Percentiles rank a stretch among this genome's conserved stretches.
Conservation (phyloP, 1,140 invertebrate species). For the Pseudobourletiella spinata region DNA sequence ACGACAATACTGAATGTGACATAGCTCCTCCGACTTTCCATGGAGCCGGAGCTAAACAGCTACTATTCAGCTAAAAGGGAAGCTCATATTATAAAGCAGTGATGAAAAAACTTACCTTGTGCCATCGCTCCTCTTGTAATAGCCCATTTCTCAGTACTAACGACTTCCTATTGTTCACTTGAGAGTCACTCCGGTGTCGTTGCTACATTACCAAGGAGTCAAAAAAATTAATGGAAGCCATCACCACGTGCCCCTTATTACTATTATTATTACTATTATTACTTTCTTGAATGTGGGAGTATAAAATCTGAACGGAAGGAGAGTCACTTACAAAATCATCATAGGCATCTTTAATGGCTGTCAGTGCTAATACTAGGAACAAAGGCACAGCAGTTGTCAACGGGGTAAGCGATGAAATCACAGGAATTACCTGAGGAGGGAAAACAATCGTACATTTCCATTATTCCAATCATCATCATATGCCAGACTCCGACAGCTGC, state of each 20-base stretch:
- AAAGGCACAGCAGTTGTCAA: conserved; percentile 95
- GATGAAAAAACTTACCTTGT: conserved; percentile 46
- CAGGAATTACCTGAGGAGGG: conserved; percentile 77
- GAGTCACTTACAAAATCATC: conserved; percentile 98
- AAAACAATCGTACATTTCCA: background rate
- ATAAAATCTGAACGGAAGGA: too few relatives aligned
- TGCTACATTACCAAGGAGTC: conserved; percentile 56
- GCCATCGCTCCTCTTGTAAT: conserved; percentile 85
- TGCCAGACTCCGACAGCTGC: too few relatives aligned
- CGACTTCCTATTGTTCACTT: conserved; percentile 88
- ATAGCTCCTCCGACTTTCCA: too few relatives aligned
- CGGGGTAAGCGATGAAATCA: conserved; percentile 93
- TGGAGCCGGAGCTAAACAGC: too few relatives aligned
- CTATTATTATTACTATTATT: too few relatives aligned
- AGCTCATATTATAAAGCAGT: too few relatives aligned
- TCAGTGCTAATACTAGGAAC: conserved; percentile 86
- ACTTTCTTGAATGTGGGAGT: too few relatives aligned
- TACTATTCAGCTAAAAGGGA: too few relatives aligned
- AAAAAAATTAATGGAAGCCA: conserved; percentile 14
- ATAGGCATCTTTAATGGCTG: conserved; percentile 95
- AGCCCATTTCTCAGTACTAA: conserved; percentile 75
- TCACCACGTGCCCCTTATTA: too few relatives aligned
- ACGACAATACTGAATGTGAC: too few relatives aligned
- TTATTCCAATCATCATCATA: background rate
- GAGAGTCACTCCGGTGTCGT: conserved; percentile 90